Evolutionary conservation across 2,797 vertebrate genomes (phyloP).

Genomic region (Artibeus lituratus): DNA sequence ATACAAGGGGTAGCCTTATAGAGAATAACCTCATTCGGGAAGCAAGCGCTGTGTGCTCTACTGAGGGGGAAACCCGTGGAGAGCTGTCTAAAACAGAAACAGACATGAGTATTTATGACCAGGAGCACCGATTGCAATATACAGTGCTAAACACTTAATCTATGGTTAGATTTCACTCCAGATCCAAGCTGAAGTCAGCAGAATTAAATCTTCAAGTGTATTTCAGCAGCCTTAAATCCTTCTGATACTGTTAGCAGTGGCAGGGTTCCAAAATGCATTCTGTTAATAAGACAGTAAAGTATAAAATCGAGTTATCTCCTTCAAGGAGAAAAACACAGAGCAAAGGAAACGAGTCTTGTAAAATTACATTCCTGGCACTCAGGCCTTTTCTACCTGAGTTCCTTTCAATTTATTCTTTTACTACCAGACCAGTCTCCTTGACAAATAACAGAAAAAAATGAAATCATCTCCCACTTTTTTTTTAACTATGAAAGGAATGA

Average conservation of each 20-base stretch:
- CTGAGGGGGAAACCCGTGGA: constrained; percentile 75
- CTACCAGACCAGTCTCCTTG: constrained; percentile 67
- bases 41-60: constrained; percentile 78
- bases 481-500: constrained; percentile 45
- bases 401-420: constrained; percentile 78
- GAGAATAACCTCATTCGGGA: constrained; percentile 75
- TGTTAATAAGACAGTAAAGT: constrained; percentile 88
- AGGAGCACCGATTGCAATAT: constrained; percentile 83
- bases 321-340: constrained; percentile 73
- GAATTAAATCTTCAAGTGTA: constrained; percentile 87
- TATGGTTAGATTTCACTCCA: constrained; percentile 85
- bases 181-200: constrained; percentile 87
- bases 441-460: constrained; percentile 61
- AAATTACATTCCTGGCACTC: constrained; percentile 73
- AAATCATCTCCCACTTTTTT: neutral
- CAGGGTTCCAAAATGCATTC: constrained; percentile 85
- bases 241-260: constrained; percentile 87
- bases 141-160: constrained; percentile 87
- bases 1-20: constrained; percentile 51
- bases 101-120: constrained; percentile 85
- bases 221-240: constrained; percentile 86
- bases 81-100: constrained; percentile 84
- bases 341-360: constrained; percentile 70
- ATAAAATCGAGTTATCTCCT: constrained; percentile 84
- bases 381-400: constrained; percentile 73